Evolutionary conservation across 1,140 invertebrate species (phyloP).

Genomic region (Arctopsyche grandis): DNA sequence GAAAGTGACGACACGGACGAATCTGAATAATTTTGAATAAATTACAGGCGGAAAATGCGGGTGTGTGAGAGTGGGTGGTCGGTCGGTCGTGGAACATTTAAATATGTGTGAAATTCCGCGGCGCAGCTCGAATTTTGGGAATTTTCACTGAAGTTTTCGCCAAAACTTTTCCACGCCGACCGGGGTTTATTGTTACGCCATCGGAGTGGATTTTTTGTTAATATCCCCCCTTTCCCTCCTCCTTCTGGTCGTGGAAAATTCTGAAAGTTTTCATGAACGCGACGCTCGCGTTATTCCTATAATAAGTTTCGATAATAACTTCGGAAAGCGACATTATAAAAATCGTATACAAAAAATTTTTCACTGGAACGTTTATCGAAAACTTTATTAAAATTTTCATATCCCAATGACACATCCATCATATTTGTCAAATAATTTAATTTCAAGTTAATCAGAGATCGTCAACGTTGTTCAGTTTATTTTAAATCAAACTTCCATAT

Average conservation of each 20-base stretch:
- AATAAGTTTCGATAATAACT: constrained; percentile 3
- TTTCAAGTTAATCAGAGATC: too few species aligned
- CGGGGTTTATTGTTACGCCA: constrained; percentile 19
- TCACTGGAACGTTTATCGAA: too few species aligned
- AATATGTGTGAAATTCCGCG: constrained; percentile 27
- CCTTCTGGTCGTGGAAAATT: neutral
- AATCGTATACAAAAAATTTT: too few species aligned
- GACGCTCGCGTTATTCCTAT: neutral
- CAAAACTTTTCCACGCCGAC: constrained; percentile 3
- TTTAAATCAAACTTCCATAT: too few species aligned
- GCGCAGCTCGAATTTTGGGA: constrained; percentile 4
- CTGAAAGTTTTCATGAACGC: neutral
- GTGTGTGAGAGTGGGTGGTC: neutral
- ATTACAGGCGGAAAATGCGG: neutral
- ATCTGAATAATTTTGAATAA: constrained; percentile 29
- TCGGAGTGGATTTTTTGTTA: constrained; percentile 25
- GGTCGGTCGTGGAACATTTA: neutral
- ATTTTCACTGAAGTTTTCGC: neutral
- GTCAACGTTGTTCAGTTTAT: too few species aligned
- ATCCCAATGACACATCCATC: too few species aligned
- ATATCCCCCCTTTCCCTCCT: neutral
- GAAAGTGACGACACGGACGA: constrained; percentile 11
- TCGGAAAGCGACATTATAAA: neutral
- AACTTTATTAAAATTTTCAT: too few species aligned
- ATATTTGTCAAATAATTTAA: too few species aligned